Evolutionary conservation across 1,140 invertebrate genomes (phyloP).

Genomic region (Leptinotarsa lineolata): DNA sequence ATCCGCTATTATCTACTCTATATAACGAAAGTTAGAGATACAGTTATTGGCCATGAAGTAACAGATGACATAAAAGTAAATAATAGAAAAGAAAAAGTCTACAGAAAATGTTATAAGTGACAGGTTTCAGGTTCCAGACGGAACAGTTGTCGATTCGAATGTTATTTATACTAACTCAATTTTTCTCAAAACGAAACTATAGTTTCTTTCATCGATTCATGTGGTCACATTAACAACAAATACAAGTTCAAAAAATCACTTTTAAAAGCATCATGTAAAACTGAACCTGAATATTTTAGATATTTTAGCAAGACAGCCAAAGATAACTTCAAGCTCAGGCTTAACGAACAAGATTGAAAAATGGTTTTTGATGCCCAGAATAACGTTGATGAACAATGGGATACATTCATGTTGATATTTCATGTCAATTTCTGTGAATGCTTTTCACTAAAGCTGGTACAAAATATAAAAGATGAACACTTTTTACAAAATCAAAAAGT

Average conservation of each 20-base stretch:
- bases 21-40: too few relatives aligned
- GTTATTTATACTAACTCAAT: too few relatives aligned
- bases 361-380: neutral
- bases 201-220: too few relatives aligned
- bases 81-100: too few relatives aligned
- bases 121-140: too few relatives aligned
- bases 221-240: too few relatives aligned
- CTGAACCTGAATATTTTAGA: conserved; percentile 4
- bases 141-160: too few relatives aligned
- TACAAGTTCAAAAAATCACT: neutral
- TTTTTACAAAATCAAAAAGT: neutral
- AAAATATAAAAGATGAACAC: neutral
- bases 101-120: too few relatives aligned
- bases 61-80: too few relatives aligned
- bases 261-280: neutral
- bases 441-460: neutral
- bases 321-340: conserved; percentile 1
- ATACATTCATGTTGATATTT: neutral
- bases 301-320: neutral
- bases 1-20: neutral
- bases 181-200: too few relatives aligned
- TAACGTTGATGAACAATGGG: conserved; percentile 1
- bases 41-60: too few relatives aligned
- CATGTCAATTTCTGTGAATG: neutral
- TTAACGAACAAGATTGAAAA: neutral